phyloP scores from a whole-genome alignment of 2,113 vertebrate species.

The Thermophis baileyi region DNA sequence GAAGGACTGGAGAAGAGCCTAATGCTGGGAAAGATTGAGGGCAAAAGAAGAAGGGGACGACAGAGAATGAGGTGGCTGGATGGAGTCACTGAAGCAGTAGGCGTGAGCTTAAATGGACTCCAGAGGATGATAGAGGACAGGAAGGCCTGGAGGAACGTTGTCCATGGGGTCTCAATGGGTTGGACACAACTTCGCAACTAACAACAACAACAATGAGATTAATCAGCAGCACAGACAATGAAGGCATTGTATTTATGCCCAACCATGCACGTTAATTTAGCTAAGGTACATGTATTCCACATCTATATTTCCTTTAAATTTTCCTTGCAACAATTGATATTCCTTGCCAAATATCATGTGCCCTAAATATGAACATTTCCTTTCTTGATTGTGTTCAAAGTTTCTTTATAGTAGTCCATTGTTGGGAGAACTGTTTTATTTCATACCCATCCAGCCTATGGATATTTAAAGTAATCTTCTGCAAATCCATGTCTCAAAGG shows the following conservation, averaged over 20 bases:
- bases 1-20: too few species aligned
- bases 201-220: too few species aligned
- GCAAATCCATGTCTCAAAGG: not conserved
- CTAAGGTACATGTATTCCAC: not conserved
- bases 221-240: not conserved
- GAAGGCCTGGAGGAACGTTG: too few species aligned
- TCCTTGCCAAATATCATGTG: not conserved
- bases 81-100: too few species aligned
- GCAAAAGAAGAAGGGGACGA: too few species aligned
- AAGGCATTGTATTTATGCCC: not conserved
- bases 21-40: too few species aligned
- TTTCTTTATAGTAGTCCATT: not conserved
- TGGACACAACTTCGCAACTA: too few species aligned
- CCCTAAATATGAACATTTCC: not conserved
- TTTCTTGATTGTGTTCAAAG: not conserved
- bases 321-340: not conserved
- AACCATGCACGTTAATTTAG: not conserved
- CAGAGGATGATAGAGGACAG: too few species aligned
- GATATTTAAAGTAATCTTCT: not conserved
- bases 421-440: not conserved
- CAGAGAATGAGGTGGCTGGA: too few species aligned
- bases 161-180: too few species aligned
- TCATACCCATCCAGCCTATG: not conserved
- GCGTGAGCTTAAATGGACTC: too few species aligned
- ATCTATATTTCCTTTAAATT: not conserved